These are phyloP conservation scores for Leptosomus discolor DNA, from an alignment of 2,113 vertebrate species.

Conservation along the genomic window DNA sequence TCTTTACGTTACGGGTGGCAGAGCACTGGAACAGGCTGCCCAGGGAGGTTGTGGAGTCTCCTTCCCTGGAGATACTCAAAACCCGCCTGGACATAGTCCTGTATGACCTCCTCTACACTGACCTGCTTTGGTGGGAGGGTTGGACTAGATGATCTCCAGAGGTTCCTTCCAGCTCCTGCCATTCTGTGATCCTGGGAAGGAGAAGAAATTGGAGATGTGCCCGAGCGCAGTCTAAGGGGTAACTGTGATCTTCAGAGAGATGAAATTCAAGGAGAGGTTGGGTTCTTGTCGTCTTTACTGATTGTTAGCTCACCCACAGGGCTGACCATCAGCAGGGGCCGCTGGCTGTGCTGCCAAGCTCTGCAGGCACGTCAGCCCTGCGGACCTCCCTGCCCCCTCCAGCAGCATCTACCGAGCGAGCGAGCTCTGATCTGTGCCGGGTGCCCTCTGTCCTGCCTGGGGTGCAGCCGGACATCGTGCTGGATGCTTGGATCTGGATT, in stretches of 20 bases:
- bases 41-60: no score
- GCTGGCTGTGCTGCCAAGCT: neutral
- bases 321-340: neutral
- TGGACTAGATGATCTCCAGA: no score
- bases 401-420: neutral
- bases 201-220: neutral
- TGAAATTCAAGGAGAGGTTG: neutral
- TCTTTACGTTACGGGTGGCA: no score
- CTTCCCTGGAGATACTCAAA: no score
- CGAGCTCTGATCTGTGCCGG: rapidly evolving
- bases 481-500: rapidly evolving
- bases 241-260: neutral
- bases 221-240: rapidly evolving
- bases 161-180: no score
- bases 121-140: no score
- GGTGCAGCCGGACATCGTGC: neutral
- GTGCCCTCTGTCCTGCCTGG: neutral
- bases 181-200: no score
- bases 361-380: neutral
- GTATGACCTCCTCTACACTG: no score
- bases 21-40: no score
- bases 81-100: no score
- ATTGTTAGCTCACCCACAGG: neutral
- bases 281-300: neutral
- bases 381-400: rapidly evolving